A percentile compares a stretch with the other conserved stretches of the same genome.
Evolutionary conservation across 92 coral and sea anemone species (phyloP).

Genomic region (Porites evermanni): DNA sequence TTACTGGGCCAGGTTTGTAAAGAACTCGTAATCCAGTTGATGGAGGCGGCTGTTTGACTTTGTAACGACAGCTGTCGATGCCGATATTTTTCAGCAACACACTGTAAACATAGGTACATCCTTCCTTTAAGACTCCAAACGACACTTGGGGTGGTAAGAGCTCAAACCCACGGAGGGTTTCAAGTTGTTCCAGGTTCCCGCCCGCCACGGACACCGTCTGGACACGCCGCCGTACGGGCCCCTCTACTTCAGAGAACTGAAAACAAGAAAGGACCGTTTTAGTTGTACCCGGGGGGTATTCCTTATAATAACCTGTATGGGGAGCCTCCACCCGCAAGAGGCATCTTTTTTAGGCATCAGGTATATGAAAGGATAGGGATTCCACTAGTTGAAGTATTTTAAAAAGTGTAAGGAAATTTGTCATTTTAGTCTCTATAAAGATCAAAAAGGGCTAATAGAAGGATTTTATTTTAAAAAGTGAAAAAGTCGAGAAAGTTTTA

Average conservation of each 20-base stretch:
- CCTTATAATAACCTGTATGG: no score
- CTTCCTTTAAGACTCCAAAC: conserved; percentile 95
- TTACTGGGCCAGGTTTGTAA: conserved; percentile 94
- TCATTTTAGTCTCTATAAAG: no score
- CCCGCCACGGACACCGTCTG: conserved; percentile 95
- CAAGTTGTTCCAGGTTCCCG: conserved; percentile 70
- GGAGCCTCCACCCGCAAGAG: no score
- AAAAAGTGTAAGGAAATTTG: no score
- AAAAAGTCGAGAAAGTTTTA: no score
- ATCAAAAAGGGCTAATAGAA: no score
- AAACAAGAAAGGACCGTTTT: background rate
- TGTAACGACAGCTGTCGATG: conserved; percentile 93
- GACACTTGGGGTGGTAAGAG: conserved; percentile 91
- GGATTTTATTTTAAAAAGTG: no score
- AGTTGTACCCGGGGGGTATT: background rate
- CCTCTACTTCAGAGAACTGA: conserved; percentile 86
- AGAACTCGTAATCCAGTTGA: conserved; percentile 92
- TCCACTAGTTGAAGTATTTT: no score
- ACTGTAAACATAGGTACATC: conserved; percentile 83
- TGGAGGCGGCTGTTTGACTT: conserved; percentile 95
- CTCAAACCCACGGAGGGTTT: conserved; percentile 89
- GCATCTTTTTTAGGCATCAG: no score
- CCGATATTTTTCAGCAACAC: conserved; percentile 92
- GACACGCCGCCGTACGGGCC: conserved; percentile 93
- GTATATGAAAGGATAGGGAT: no score